Base-by-base conservation (phyloP, 2,888 invertebrate species). In the Lobophora halterata region DNA sequence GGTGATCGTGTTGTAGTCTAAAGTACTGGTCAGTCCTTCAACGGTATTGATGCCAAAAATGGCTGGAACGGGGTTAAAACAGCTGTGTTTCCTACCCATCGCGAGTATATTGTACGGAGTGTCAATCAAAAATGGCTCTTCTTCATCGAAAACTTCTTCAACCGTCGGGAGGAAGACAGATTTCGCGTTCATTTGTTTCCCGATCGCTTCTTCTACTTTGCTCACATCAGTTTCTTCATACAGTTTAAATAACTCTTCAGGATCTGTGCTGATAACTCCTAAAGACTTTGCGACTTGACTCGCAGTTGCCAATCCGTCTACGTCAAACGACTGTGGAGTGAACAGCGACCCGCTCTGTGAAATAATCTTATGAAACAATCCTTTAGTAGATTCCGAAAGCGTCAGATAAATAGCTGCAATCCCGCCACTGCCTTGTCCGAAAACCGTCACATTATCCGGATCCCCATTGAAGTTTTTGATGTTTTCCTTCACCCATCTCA, bases 1-100 rank as follows among this genome's bases (percentile, higher is more conserved):
- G 0, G 78, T 80, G 0, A 83, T 71, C 0, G 82, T 80, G 17
- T 76, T 64, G 32, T 78, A 80, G 32, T 85, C 81, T 10, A 82
- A 57, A 39, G 79, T 86, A 26, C 78, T 75, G 0, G 83, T 75
- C 0, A 90, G 47, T 0, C 90, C 90, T 65, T 91, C 91, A 0
- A 85, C 88, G 0, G 89, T 88, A 30, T 86, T 89, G 0, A 89
- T 63, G 0, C 91, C 90, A 47, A 89, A 73, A 2, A 90, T 77
- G 0, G 81, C 61, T 1, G 91, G 90, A 3, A 89, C 85, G 0
- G 81, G 71, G 9, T 82, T 65, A 16, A 79, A 76, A 1, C 46
- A 35, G 1, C 58, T 56, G 1, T 68, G 64, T 1, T 58, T 52
- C 16, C 26, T 43, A 2, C 53, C 53, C 9, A 75, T 62, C 1